Conservation (phyloP, 2,888 invertebrate species). For the Glyphotaelius pellucidus region DNA sequence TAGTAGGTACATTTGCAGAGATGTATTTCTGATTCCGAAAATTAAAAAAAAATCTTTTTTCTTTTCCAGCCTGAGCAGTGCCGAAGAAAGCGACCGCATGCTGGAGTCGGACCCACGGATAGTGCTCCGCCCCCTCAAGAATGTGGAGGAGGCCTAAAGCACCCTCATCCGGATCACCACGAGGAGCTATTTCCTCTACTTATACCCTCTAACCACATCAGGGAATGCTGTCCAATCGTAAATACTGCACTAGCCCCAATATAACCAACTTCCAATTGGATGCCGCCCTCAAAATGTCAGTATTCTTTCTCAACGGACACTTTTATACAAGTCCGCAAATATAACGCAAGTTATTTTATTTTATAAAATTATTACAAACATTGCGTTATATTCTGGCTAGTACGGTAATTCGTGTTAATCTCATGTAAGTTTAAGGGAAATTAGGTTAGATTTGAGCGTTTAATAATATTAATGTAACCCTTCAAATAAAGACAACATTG, state of each 20-base stretch:
- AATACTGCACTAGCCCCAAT: not conserved
- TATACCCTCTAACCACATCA: conserved; percentile 40
- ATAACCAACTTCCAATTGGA: not conserved
- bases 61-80: conserved; percentile 79
- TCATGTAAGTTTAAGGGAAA: conserved; percentile 24
- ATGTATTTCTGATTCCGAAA: not conserved
- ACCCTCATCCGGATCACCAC: not conserved
- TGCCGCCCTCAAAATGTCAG: not conserved
- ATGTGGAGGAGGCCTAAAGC: conserved; percentile 76
- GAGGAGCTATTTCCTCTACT: not conserved
- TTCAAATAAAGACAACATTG: conserved; percentile 22
- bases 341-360: conserved; percentile 2
- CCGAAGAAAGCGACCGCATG: conserved; percentile 87
- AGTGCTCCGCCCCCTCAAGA: conserved; percentile 81
- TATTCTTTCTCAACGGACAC: not conserved
- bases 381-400: not conserved
- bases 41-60: conserved; percentile 63
- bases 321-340: not conserved
- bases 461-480: conserved; percentile 7
- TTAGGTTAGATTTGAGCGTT: conserved; percentile 11
- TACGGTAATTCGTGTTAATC: conserved; percentile 23
- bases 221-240: conserved; percentile 44
- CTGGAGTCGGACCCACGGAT: conserved; percentile 84
- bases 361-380: not conserved
- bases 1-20: too few species aligned